These are phyloP conservation scores for Sebastes itinus DNA, from an alignment of 2,797 vertebrate genomes.

Conservation along the genomic window DNA sequence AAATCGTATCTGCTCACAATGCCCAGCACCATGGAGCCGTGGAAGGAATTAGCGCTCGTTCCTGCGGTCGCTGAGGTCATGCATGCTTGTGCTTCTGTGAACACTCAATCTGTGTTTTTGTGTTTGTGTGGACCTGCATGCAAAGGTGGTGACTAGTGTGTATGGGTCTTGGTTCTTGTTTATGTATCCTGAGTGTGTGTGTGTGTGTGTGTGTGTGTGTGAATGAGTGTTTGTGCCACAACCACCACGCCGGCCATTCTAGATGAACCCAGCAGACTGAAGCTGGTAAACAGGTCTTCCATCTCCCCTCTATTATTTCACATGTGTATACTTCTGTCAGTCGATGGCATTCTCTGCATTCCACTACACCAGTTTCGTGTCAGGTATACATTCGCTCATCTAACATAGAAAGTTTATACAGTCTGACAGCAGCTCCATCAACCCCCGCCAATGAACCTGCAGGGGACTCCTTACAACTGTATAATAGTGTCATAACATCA, in stretches of 20 bases:
- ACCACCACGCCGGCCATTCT: constrained; percentile 29
- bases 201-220: neutral
- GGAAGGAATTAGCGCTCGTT: constrained; percentile 53
- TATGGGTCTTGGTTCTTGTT: neutral
- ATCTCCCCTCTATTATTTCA: constrained; percentile 51
- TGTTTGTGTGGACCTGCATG: neutral
- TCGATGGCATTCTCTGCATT: constrained; percentile 59
- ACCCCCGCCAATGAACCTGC: neutral
- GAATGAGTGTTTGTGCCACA: constrained; percentile 14
- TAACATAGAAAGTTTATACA: constrained; percentile 9
- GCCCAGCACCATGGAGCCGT: constrained; percentile 67
- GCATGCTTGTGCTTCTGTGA: neutral
- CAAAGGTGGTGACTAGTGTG: neutral
- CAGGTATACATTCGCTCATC: constrained; percentile 22
- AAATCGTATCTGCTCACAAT: constrained; percentile 62
- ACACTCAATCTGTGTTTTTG: neutral
- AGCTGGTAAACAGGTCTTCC: constrained; percentile 33
- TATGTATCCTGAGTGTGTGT: neutral
- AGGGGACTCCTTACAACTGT: neutral
- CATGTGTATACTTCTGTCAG: constrained; percentile 50
- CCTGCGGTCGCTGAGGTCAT: neutral
- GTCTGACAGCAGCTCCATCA: neutral
- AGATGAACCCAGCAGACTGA: constrained; percentile 55
- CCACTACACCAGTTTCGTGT: constrained; percentile 23
- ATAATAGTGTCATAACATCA: neutral